Percentiles rank a stretch among this genome's conserved stretches.
phyloP scores from a whole-genome alignment of 2,113 vertebrate genomes.

The Corythaixoides concolor region DNA sequence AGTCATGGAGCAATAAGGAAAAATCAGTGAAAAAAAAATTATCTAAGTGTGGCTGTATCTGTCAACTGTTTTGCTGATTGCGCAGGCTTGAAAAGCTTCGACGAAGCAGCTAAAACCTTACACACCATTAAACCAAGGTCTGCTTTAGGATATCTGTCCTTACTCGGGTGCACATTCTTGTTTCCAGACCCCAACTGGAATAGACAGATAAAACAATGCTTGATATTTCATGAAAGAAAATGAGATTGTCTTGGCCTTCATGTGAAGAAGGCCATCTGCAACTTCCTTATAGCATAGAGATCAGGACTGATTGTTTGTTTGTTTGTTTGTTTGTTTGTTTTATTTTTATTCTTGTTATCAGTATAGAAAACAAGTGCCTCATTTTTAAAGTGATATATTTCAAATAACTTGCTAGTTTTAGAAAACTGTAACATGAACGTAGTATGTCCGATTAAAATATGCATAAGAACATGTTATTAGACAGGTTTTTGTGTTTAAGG shows the following conservation, averaged over 20 bases:
- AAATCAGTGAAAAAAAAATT: neutral
- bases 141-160: neutral
- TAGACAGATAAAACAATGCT: neutral
- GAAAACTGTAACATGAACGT: neutral
- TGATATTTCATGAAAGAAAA: neutral
- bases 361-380: neutral
- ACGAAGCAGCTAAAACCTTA: neutral
- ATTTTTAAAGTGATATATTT: neutral
- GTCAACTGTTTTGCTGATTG: neutral
- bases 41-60: neutral
- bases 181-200: neutral
- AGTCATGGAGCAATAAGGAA: neutral
- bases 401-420: neutral
- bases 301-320: neutral
- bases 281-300: neutral
- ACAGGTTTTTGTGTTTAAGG: neutral
- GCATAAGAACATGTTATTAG: neutral
- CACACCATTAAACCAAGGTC: neutral
- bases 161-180: neutral
- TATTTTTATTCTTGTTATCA: neutral
- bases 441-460: neutral
- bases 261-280: neutral
- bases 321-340: no score
- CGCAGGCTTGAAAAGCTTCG: neutral
- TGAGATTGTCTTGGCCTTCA: neutral